Base-by-base conservation (phyloP, 1,140 invertebrate genomes). In the Dufourea novaeangliae region DNA sequence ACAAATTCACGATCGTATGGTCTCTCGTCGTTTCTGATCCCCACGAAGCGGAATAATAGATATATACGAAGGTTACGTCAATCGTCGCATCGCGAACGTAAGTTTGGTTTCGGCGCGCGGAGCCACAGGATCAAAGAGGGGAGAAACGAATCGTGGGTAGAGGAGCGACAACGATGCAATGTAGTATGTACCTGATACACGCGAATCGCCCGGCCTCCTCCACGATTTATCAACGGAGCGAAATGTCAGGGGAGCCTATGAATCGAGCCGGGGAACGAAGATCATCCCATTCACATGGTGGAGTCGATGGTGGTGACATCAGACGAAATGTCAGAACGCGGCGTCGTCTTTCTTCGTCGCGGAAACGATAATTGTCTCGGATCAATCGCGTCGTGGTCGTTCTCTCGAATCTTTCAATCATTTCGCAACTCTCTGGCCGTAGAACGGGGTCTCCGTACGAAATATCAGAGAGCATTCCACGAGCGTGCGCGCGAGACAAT, bases 201-300 rank as follows among this genome's bases (percentile, higher is more conserved):
- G 81, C n/a, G n/a, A n/a, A 82, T 82, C 81, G 46, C 76, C 75
- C 67, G 52, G 37, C 74, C 80, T 83, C 80, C 66, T 72, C 66
- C 81, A 76, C 81, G n/a, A 79, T 83, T 72, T 54, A 84, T 83
- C 72, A 71, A 72, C 78, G 75, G 52, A n/a, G 80, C 80, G 50
- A 89, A 89, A 89, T 89, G 87, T 87, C 88, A 88, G 80, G 75
- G 78, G 88, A 88, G 87, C 83, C 80, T 79, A 80, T 81, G 75
- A 86, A 89, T 88, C 86, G 86, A 80, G 67, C 70, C 64, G 74
- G 29, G 75, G 69, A 79, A 79, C 70, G 61, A 85, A 82, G 80
- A 83, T 62, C 81, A 69, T 78, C 81, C 75, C 81, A 78, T 83
- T 83, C 81, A 79, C 71, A 81, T 78, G 66, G 68, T n/a, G 67